Conservation (phyloP, 2,113 vertebrate species). For the Mesitornis unicolor region DNA sequence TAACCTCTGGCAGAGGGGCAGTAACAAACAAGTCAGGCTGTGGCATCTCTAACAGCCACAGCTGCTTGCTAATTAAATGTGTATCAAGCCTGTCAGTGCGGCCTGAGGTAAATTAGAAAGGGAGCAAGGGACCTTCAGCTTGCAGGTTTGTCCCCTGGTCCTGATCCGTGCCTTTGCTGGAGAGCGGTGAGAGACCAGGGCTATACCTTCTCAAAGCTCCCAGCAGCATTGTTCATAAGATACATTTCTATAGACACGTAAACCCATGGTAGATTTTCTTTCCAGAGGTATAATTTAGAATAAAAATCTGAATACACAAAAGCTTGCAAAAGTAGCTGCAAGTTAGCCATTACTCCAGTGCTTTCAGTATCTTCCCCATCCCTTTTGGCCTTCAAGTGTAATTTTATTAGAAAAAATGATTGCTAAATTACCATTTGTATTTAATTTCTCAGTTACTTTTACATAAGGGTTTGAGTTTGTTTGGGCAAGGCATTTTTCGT, state of each 20-base stretch:
- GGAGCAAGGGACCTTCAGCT: not conserved
- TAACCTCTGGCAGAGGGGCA: not conserved
- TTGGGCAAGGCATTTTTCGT: not conserved
- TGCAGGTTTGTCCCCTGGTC: not conserved
- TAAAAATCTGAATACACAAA: not conserved
- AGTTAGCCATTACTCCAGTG: not conserved
- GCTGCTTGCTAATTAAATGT: not conserved
- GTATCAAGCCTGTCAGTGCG: not conserved
- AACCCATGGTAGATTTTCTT: not conserved
- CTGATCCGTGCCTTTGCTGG: not conserved
- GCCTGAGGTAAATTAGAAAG: not conserved
- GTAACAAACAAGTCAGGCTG: not conserved
- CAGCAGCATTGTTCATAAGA: not conserved
- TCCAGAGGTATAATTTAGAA: not conserved
- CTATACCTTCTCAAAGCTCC: not conserved
- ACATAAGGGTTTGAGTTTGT: not conserved
- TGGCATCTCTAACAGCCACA: not conserved
- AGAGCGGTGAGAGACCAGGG: not conserved
- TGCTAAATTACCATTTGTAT: not conserved
- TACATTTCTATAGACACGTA: not conserved
- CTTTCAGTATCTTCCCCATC: not conserved
- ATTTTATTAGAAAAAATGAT: not conserved
- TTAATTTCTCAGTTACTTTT: not conserved
- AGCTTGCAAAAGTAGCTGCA: not conserved
- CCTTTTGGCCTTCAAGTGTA: not conserved